These are phyloP conservation scores for Pangasianodon gigas DNA, from an alignment of 2,113 vertebrate genomes.

Conservation along the genomic window DNA sequence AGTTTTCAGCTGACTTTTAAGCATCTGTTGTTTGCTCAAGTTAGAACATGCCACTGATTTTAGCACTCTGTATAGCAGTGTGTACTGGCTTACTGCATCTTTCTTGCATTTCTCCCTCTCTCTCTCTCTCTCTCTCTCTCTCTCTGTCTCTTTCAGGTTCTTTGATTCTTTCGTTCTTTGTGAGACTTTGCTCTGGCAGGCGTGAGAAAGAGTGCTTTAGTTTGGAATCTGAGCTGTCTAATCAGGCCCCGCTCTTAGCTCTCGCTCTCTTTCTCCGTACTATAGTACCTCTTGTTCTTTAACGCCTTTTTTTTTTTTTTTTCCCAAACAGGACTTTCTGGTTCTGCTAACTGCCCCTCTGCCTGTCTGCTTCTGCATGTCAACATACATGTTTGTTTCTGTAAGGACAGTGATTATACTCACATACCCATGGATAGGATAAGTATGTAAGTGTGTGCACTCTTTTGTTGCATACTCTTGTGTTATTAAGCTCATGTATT, in stretches of 20 bases:
- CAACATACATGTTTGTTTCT: slow-evolving; percentile 9
- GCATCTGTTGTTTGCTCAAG: slow-evolving; percentile 22
- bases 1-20: neutral
- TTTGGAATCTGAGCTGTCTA: slow-evolving; percentile 60
- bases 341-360: slow-evolving; percentile 53
- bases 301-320: neutral
- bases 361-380: slow-evolving; percentile 7
- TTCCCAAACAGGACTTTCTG: slow-evolving; percentile 47
- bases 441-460: neutral
- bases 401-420: neutral
- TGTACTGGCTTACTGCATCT: slow-evolving; percentile 27
- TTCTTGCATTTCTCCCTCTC: neutral
- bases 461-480: neutral
- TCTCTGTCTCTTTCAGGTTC: neutral
- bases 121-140: neutral
- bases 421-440: neutral
- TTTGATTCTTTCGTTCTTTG: slow-evolving; percentile 38
- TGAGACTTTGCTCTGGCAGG: slow-evolving; percentile 36
- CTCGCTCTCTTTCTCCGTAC: slow-evolving; percentile 1
- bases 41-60: slow-evolving; percentile 33
- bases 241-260: slow-evolving; percentile 47
- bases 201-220: slow-evolving; percentile 36
- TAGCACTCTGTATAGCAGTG: neutral
- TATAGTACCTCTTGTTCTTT: slow-evolving; percentile 11
- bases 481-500: neutral